These are phyloP conservation scores for Copidosoma aretas DNA, from an alignment of 2,888 invertebrate species.

Conservation along the genomic window DNA sequence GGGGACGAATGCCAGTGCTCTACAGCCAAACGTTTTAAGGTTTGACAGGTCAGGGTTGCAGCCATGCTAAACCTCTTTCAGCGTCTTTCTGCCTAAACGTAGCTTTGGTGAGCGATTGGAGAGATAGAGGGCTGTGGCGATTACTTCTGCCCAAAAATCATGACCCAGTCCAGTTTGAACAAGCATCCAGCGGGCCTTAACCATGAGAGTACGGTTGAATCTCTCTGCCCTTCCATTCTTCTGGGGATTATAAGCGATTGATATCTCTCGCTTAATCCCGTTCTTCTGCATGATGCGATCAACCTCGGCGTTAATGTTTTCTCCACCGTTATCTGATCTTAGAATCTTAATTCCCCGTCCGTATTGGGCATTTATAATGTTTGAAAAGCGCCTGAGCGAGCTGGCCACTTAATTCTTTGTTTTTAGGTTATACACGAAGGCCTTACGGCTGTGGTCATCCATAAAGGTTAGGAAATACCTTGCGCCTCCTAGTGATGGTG, in stretches of 20 bases:
- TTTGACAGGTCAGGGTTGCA: neutral
- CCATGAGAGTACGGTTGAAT: neutral
- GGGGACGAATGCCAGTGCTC: neutral
- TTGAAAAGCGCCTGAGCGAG: too few species aligned
- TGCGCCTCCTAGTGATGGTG: too few species aligned
- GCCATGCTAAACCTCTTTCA: conserved; percentile 7
- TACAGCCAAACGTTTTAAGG: neutral
- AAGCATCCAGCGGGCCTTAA: conserved; percentile 1
- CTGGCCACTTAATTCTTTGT: too few species aligned
- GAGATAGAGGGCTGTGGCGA: neutral
- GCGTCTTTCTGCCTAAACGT: neutral
- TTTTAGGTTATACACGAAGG: too few species aligned
- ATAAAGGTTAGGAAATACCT: too few species aligned
- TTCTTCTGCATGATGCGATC: neutral
- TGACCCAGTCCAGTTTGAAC: too few species aligned
- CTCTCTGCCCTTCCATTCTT: conserved; percentile 12
- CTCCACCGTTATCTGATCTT: neutral
- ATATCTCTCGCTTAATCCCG: neutral
- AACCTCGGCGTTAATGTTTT: neutral
- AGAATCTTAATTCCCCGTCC: too few species aligned
- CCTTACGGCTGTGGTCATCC: too few species aligned
- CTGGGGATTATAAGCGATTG: neutral
- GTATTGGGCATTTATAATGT: too few species aligned
- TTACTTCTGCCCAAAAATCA: neutral
- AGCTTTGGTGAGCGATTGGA: neutral